phyloP scores from a whole-genome alignment of 2,113 vertebrate genomes.

The Diadophis punctatus region DNA sequence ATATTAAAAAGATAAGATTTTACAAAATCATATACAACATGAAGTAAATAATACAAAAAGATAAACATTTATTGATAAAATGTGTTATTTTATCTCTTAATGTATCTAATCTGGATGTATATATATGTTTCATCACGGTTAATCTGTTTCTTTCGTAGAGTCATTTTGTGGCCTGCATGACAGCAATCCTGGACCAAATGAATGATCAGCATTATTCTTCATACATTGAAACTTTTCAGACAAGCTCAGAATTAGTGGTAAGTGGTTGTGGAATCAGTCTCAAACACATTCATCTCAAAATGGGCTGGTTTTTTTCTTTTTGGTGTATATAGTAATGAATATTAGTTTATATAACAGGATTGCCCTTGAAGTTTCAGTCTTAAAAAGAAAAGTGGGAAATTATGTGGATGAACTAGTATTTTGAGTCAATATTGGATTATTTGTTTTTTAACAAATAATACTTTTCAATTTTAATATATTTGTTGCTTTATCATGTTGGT shows the following conservation, averaged over 20 bases:
- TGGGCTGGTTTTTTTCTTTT: background rate
- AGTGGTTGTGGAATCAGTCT: constrained; percentile 47
- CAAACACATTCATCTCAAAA: too few species aligned
- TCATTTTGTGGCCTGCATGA: constrained; percentile 96
- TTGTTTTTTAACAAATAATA: background rate
- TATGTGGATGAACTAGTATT: background rate
- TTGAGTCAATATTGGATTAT: background rate
- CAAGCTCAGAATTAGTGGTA: constrained; percentile 87
- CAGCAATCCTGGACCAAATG: constrained; percentile 95
- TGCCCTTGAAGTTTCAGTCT: background rate
- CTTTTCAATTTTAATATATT: background rate
- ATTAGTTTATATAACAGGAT: background rate
- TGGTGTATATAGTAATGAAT: background rate
- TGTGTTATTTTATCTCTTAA: background rate
- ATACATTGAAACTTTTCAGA: constrained; percentile 91
- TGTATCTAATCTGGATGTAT: background rate
- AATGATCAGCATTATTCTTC: constrained; percentile 84
- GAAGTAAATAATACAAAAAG: background rate
- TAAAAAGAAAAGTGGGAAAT: background rate
- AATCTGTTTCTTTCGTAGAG: constrained; percentile 74
- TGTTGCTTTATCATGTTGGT: background rate
- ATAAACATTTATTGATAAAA: background rate
- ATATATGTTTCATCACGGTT: background rate
- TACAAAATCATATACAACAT: background rate
- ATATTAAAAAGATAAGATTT: background rate